phyloP scores from a whole-genome alignment of 2,113 vertebrate genomes.

The Phodopus roborovskii region DNA sequence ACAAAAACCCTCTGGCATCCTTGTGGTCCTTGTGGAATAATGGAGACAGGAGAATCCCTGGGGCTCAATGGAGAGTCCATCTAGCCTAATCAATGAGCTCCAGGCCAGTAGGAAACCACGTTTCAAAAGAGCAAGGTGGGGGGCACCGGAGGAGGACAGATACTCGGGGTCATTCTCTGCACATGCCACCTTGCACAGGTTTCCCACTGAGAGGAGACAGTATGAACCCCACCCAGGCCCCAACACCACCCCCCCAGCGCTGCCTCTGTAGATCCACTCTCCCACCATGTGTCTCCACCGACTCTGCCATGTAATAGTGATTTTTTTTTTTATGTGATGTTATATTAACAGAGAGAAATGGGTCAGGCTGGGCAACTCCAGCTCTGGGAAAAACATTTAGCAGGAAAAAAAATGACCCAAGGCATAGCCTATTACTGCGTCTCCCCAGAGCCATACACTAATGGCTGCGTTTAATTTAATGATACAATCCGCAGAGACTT shows the following conservation, averaged over 20 bases:
- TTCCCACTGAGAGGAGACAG: rapidly evolving
- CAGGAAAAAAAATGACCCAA: slow-evolving; percentile 64
- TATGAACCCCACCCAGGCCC: background rate
- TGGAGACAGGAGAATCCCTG: no score
- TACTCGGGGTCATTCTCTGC: background rate
- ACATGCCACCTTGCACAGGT: background rate
- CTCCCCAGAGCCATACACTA: slow-evolving; percentile 65
- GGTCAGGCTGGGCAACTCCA: slow-evolving; percentile 37
- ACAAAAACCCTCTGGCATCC: background rate
- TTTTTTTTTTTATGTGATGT: slow-evolving; percentile 65
- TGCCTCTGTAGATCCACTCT: slow-evolving; percentile 38
- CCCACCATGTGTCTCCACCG: slow-evolving; percentile 40
- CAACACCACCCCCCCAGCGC: background rate
- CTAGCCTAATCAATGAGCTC: background rate
- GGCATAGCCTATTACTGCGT: slow-evolving; percentile 67
- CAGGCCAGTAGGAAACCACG: background rate
- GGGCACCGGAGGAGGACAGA: background rate
- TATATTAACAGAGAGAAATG: slow-evolving; percentile 70
- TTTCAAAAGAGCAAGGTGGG: background rate
- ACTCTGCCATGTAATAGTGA: slow-evolving; percentile 66
- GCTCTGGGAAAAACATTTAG: slow-evolving; percentile 63
- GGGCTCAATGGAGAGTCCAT: background rate
- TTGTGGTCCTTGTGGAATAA: background rate
- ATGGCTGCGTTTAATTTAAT: slow-evolving; percentile 78
- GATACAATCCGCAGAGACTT: slow-evolving; percentile 79